Evolutionary conservation across 2,797 vertebrate species (phyloP), one percentile per base, ranked within the genome.

Genomic region (Acanthis flammea): DNA sequence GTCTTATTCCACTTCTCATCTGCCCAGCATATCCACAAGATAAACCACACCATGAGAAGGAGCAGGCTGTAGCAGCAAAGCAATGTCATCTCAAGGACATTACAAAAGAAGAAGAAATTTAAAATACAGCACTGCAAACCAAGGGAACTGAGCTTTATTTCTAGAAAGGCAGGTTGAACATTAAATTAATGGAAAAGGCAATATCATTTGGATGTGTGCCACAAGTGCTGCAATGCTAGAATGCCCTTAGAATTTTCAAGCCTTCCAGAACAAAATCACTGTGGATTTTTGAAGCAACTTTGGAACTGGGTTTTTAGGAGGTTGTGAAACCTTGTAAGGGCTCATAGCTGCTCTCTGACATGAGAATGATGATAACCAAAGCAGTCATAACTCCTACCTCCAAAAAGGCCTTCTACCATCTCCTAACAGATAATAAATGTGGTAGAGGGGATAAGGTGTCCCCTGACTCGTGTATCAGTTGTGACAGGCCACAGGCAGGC

Each of bases 161-260:
- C 81, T 73, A 90, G 68, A 83, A 91, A 83, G 57, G 58, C 58
- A 72, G 22, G 50, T 41, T 88, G 93, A 88, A 91, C 50, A 75
- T 83, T 78, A 92, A 72, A 86, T 93, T 92, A 77, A 91, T 67
- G 54, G 84, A 80, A 92, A 87, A 77, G 48, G 21, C 81, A 92
- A 2, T 80, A 89, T 87, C 30, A 39, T 71, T 79, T 89, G 88
- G 61, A 76, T 27, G 47, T 55, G 21, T 86, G 92, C 74, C 81
- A 65, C 37, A 61, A 35, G 8, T 30, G 31, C 71, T 79, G 72
- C 51, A 86, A 35, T 83, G 57, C 61, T 33, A 42, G 6, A 89
- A 77, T 48, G 44, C 70, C 54, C 82, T 71, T 12, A 71, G 39
- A 84, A 23, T 70, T 80, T 44, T 58, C 14, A 81, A 72, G 39